Percentiles rank a stretch among this genome's conserved stretches.
phyloP scores from a whole-genome alignment of 1,140 invertebrate genomes.

The Zaprionus vittiger region DNA sequence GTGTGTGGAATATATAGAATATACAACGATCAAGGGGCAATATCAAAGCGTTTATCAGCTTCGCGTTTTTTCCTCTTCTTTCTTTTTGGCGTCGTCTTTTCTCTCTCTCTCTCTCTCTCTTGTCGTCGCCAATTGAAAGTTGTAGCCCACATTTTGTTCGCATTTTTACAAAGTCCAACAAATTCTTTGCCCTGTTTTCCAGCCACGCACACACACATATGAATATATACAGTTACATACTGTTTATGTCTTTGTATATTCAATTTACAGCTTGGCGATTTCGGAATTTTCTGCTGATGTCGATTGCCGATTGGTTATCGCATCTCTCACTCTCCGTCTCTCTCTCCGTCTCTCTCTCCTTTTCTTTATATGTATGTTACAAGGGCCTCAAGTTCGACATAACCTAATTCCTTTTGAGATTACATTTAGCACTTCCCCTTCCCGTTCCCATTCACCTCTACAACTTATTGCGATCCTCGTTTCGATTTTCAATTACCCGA shows the following conservation, averaged over 20 bases:
- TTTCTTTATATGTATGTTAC: background rate
- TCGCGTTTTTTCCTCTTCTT: constrained; percentile 23
- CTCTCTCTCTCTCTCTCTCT: background rate
- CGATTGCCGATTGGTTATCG: constrained; percentile 28
- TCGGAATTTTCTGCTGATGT: constrained; percentile 24
- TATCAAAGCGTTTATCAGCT: constrained; percentile 53
- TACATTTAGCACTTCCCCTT: background rate
- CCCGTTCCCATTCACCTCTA: background rate
- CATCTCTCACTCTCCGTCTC: background rate
- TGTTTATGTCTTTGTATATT: background rate
- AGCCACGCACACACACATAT: background rate
- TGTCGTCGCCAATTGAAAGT: constrained; percentile 49
- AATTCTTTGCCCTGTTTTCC: constrained; percentile 42
- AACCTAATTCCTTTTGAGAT: constrained; percentile 22
- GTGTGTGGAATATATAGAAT: constrained; percentile 16
- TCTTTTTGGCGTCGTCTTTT: background rate
- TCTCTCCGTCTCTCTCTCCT: no score
- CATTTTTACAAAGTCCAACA: constrained; percentile 37
- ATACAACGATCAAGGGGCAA: constrained; percentile 38
- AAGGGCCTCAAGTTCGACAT: background rate
- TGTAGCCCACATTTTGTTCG: constrained; percentile 42
- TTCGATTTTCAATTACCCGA: background rate
- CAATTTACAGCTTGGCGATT: constrained; percentile 14
- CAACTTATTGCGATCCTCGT: background rate
- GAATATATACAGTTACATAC: background rate